These are phyloP conservation scores for Darevskia mixta DNA, from an alignment of 2,797 vertebrate genomes.

Conservation along the genomic window DNA sequence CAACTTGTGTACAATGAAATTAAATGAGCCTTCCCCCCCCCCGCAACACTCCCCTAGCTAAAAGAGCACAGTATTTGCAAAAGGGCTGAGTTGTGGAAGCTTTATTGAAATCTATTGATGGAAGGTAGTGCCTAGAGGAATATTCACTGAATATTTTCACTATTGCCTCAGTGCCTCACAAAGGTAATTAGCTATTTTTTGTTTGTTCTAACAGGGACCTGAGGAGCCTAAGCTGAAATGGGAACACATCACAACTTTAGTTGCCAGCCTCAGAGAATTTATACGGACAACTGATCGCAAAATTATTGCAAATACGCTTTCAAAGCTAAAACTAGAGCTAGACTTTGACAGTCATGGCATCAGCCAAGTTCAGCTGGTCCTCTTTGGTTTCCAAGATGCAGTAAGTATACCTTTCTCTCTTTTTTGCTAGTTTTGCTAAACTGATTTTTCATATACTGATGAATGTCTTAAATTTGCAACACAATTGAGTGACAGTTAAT, in stretches of 20 bases:
- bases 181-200: constrained; percentile 31
- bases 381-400: constrained; percentile 98
- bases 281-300: constrained; percentile 96
- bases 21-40: too few species aligned
- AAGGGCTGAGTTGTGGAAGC: not conserved
- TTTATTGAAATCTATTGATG: not conserved
- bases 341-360: constrained; percentile 97
- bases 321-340: constrained; percentile 94
- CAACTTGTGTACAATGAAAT: too few species aligned
- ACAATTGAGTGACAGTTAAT: not conserved
- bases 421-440: not conserved
- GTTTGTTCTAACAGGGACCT: constrained; percentile 81
- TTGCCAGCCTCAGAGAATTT: constrained; percentile 92
- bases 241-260: constrained; percentile 91
- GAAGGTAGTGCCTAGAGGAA: not conserved
- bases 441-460: not conserved
- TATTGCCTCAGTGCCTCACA: not conserved
- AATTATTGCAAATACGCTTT: constrained; percentile 92
- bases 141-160: not conserved
- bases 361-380: constrained; percentile 94
- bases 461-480: not conserved
- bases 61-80: not conserved
- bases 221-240: constrained; percentile 91
- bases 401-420: constrained; percentile 81
- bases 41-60: too few species aligned